Evolutionary conservation across 2,888 invertebrate species (phyloP).

Genomic region (Caenorhabditis sinica): DNA sequence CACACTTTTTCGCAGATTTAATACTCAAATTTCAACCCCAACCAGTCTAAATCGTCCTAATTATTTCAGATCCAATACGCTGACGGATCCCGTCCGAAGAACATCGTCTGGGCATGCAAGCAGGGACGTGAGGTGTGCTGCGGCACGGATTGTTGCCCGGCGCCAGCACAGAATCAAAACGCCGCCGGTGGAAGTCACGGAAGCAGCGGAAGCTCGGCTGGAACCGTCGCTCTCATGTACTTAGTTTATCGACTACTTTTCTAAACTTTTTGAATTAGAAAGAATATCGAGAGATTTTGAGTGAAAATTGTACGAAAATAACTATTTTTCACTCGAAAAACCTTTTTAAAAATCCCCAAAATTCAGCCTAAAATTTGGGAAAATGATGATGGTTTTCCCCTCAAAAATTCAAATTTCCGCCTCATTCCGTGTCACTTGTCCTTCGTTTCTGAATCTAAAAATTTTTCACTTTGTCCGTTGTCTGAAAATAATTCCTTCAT

Average conservation of each 20-base stretch:
- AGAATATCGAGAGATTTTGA: not conserved
- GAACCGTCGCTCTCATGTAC: slow-evolving; percentile 60
- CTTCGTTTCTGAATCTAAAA: not conserved
- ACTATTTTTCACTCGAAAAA: not conserved
- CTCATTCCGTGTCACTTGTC: slow-evolving; percentile 13
- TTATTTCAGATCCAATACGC: slow-evolving; percentile 79
- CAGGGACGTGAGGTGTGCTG: slow-evolving; percentile 72
- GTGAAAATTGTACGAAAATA: not conserved
- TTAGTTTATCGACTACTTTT: slow-evolving; percentile 37
- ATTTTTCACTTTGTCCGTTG: slow-evolving; percentile 38
- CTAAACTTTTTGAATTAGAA: not conserved
- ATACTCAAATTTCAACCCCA: not conserved
- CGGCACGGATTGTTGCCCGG: slow-evolving; percentile 81
- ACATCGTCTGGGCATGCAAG: slow-evolving; percentile 79
- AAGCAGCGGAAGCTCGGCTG: slow-evolving; percentile 22
- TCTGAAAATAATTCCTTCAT: slow-evolving; percentile 6
- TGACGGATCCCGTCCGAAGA: slow-evolving; percentile 80
- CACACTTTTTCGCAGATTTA: not conserved
- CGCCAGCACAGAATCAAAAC: slow-evolving; percentile 44
- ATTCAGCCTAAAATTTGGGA: not conserved
- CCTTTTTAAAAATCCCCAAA: not conserved
- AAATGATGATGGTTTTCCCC: not conserved
- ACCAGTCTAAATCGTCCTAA: not conserved
- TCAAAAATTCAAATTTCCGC: slow-evolving; percentile 7
- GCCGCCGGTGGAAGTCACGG: not conserved